Evolutionary conservation across 2,113 vertebrate genomes (phyloP).

Genomic region (Petroica traversi): DNA sequence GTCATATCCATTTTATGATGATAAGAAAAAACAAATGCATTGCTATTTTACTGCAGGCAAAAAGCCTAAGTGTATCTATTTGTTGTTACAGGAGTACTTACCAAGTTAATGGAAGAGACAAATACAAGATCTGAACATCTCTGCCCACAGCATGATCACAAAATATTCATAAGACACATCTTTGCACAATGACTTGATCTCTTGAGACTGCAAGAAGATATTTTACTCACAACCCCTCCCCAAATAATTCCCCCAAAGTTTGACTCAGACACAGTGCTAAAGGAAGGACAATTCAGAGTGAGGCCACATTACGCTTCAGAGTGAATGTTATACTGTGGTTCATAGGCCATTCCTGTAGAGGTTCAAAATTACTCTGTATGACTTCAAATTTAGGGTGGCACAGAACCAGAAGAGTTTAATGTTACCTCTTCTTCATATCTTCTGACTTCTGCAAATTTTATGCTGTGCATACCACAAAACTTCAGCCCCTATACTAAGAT

Average conservation of each 20-base stretch:
- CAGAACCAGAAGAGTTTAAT: background rate
- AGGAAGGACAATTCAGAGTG: background rate
- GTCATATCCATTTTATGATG: background rate
- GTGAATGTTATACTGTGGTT: background rate
- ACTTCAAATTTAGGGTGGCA: background rate
- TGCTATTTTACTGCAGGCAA: background rate
- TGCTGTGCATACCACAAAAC: background rate
- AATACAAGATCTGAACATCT: background rate
- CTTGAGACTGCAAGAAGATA: background rate
- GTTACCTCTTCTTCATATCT: background rate
- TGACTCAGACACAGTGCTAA: background rate
- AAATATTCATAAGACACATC: background rate
- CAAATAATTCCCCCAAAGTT: background rate
- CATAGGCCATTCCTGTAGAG: background rate
- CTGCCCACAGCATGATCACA: background rate
- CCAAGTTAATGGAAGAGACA: background rate
- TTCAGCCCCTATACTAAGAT: background rate
- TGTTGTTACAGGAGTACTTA: background rate
- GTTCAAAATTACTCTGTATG: background rate
- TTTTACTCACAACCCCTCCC: background rate
- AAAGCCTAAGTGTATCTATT: background rate
- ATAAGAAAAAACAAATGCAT: background rate
- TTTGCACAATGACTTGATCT: background rate
- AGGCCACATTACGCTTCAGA: background rate
- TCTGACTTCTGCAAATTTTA: background rate